These are phyloP conservation scores for Andricus curvator DNA, from an alignment of 2,888 invertebrate genomes.

Conservation along the genomic window DNA sequence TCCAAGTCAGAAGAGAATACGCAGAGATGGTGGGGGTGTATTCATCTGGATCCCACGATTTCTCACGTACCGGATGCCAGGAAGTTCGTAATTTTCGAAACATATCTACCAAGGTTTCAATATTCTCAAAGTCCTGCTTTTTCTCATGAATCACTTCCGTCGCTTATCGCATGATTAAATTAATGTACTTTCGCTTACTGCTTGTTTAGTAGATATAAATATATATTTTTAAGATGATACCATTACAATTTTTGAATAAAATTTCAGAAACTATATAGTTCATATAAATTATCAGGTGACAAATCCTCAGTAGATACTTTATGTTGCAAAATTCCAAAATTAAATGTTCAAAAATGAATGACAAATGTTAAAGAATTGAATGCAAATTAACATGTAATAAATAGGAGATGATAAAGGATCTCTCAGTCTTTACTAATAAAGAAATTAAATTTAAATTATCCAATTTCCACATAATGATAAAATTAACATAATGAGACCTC, in stretches of 20 bases:
- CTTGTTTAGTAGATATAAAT: no score
- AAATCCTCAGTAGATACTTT: no score
- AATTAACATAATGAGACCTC: neutral
- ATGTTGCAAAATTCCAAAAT: no score
- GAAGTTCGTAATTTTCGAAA: constrained; percentile 61
- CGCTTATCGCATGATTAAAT: neutral
- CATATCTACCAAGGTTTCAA: constrained; percentile 50
- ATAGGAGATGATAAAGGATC: neutral
- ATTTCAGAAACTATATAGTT: no score
- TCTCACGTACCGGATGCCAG: constrained; percentile 68
- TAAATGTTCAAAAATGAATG: neutral
- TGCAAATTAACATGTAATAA: neutral
- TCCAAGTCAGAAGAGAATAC: constrained; percentile 16
- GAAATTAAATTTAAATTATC: constrained; percentile 2
- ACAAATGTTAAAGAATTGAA: neutral
- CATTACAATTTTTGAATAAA: no score
- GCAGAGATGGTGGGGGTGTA: neutral
- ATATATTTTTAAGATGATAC: no score
- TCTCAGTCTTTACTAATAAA: neutral
- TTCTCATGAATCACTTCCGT: constrained; percentile 16
- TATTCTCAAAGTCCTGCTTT: neutral
- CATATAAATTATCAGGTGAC: no score
- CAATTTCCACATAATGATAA: neutral
- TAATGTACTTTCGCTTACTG: no score
- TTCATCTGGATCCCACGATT: constrained; percentile 65